phyloP scores from a whole-genome alignment of 2,888 invertebrate genomes.

The Cyclophora punctaria region DNA sequence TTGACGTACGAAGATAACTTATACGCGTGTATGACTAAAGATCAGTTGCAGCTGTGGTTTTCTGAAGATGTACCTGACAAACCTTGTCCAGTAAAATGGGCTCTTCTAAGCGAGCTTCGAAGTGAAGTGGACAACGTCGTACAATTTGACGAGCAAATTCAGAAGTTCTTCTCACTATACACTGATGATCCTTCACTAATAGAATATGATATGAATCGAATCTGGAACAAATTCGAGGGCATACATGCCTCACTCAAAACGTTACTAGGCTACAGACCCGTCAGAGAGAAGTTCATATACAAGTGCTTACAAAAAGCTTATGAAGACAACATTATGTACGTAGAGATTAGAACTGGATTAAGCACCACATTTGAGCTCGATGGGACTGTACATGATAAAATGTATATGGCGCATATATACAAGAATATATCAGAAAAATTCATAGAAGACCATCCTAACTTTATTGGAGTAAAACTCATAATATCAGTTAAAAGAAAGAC shows the following conservation, averaged over 20 bases:
- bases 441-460: constrained; percentile 75
- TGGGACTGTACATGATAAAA: constrained; percentile 65
- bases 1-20: constrained; percentile 78
- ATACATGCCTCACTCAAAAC: constrained; percentile 70
- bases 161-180: constrained; percentile 70
- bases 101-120: constrained; percentile 61
- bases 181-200: constrained; percentile 47
- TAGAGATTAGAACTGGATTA: constrained; percentile 79
- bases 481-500: constrained; percentile 50
- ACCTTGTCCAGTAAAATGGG: constrained; percentile 63
- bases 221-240: constrained; percentile 76
- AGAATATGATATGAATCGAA: constrained; percentile 66
- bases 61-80: constrained; percentile 36
- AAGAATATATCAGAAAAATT: constrained; percentile 74
- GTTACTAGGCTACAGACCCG: constrained; percentile 76
- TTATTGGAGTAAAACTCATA: constrained; percentile 80
- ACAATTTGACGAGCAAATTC: constrained; percentile 69
- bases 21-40: constrained; percentile 63
- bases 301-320: constrained; percentile 77
- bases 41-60: constrained; percentile 49
- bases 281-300: constrained; percentile 78
- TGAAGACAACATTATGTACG: constrained; percentile 81
- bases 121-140: constrained; percentile 50
- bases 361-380: constrained; percentile 77
- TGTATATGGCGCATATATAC: constrained; percentile 74